Percentiles rank a stretch among this genome's conserved stretches.
phyloP scores from a whole-genome alignment of 1,140 invertebrate genomes.

The Potamilus streckersoni region DNA sequence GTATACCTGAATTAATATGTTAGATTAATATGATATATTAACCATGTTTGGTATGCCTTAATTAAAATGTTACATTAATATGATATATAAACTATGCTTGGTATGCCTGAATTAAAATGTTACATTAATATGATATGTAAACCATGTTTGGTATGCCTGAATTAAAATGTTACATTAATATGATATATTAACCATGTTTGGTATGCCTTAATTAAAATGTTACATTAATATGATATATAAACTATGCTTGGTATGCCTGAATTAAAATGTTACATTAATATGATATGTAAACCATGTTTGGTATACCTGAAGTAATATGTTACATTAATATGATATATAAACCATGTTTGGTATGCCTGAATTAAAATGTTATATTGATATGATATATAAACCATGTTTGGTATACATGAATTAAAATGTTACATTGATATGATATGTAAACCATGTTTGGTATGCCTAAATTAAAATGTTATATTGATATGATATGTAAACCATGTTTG shows the following conservation, averaged over 20 bases:
- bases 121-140: background rate
- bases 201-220: background rate
- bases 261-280: background rate
- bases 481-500: too few relatives aligned
- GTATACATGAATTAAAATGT: background rate
- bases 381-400: too few relatives aligned
- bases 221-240: background rate
- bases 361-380: background rate
- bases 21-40: background rate
- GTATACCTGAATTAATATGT: background rate
- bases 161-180: too few relatives aligned
- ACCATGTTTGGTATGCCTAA: too few relatives aligned
- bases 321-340: background rate
- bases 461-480: background rate
- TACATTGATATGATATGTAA: background rate
- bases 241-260: too few relatives aligned
- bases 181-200: too few relatives aligned
- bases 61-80: background rate
- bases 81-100: too few relatives aligned
- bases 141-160: too few relatives aligned
- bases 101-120: background rate
- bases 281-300: too few relatives aligned
- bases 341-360: too few relatives aligned
- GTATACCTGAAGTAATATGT: background rate
- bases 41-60: too few relatives aligned